phyloP scores from a whole-genome alignment of 2,888 invertebrate species.

The Scaptodrosophila latifasciaeformis region DNA sequence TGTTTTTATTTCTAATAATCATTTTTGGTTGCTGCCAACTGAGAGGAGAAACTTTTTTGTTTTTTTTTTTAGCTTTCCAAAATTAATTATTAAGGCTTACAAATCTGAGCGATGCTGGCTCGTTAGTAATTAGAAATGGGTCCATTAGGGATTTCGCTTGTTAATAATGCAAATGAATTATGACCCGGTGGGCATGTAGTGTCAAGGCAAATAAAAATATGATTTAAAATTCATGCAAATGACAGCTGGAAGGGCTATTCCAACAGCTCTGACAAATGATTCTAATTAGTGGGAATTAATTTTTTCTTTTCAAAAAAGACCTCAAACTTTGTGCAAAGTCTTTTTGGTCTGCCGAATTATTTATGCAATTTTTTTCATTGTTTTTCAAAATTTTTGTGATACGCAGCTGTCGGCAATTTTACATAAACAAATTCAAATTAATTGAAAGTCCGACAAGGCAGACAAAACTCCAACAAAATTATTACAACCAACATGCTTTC shows the following conservation, averaged over 20 bases:
- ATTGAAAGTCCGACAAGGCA: too few species aligned
- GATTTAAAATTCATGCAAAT: slow-evolving; percentile 25
- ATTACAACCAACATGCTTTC: too few species aligned
- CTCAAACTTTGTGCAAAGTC: slow-evolving; percentile 20
- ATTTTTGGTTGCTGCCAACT: background rate
- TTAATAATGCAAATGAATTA: slow-evolving; percentile 29
- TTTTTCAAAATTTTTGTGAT: background rate
- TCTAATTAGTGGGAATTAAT: slow-evolving; percentile 26
- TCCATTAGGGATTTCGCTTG: background rate
- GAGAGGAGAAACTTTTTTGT: background rate
- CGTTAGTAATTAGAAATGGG: background rate
- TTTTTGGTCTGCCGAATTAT: slow-evolving; percentile 15
- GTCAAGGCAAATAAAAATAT: slow-evolving; percentile 14
- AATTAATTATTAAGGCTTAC: slow-evolving; percentile 36
- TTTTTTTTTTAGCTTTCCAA: slow-evolving; percentile 20
- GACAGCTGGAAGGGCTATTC: slow-evolving; percentile 10
- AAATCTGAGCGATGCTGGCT: background rate
- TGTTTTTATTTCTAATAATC: slow-evolving; percentile 20
- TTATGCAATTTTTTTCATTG: slow-evolving; percentile 10
- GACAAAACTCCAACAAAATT: too few species aligned
- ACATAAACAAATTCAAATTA: background rate
- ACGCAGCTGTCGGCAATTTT: background rate
- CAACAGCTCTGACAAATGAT: slow-evolving; percentile 14
- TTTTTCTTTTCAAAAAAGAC: background rate
- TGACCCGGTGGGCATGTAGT: background rate